Evolutionary conservation across 2,113 vertebrate genomes (phyloP).

Genomic region (Leptosomus discolor): DNA sequence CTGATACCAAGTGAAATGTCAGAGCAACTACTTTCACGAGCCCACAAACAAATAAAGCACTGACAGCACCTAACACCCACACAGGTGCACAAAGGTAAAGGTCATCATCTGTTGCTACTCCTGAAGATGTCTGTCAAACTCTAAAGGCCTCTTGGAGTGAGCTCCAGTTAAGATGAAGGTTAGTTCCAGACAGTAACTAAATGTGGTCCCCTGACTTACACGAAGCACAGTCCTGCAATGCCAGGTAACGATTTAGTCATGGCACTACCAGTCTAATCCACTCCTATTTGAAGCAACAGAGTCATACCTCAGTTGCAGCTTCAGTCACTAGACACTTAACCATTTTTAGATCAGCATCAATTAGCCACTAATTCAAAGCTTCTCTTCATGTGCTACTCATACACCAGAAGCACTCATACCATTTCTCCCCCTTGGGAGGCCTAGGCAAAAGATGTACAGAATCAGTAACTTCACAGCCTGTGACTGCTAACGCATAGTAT

Average conservation of each 20-base stretch:
- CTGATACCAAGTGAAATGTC: background rate
- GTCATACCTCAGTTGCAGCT: background rate
- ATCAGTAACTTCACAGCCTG: background rate
- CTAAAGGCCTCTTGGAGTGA: background rate
- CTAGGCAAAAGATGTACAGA: background rate
- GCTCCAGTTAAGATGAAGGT: background rate
- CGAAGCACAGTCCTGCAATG: background rate
- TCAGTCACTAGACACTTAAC: background rate
- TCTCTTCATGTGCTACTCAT: background rate
- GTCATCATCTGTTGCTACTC: background rate
- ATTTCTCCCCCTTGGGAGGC: background rate
- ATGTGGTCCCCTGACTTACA: background rate
- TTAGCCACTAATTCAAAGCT: background rate
- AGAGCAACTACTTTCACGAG: background rate
- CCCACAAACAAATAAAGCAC: background rate
- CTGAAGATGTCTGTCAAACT: background rate
- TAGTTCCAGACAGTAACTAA: background rate
- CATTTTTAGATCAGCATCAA: background rate
- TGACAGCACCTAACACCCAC: background rate
- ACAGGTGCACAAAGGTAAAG: background rate
- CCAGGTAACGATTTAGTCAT: background rate
- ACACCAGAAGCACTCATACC: background rate
- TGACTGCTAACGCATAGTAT: rapidly evolving
- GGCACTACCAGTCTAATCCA: background rate
- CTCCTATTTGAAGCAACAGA: background rate